Evolutionary conservation across 1,140 invertebrate genomes (phyloP).

Genomic region (roundworm (Caenorhabditis elegans)): WBcel235 BX284604.4:11474501-11475000

Average conservation of each 20-base stretch:
- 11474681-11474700: constrained; percentile 99
- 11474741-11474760: constrained; percentile 84
- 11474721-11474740: constrained; percentile 98
- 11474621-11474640: constrained; percentile 90
- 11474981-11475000: too few relatives aligned
- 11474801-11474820: too few relatives aligned
- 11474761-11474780: not conserved
- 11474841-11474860: too few relatives aligned
- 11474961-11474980: too few relatives aligned
- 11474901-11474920: too few relatives aligned
- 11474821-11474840: too few relatives aligned
- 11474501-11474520: constrained; percentile 78
- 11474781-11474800: not conserved
- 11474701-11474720: constrained; percentile 94
- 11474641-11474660: constrained; percentile 96
- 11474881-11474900: too few relatives aligned
- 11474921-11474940: too few relatives aligned
- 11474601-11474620: constrained; percentile 95
- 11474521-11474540: constrained; percentile 10
- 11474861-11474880: too few relatives aligned
- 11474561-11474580: constrained; percentile 96
- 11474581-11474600: constrained; percentile 82
- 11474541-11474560: constrained; percentile 80
- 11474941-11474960: too few relatives aligned
- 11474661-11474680: constrained; percentile 96